Evolutionary conservation across 2,888 invertebrate species (phyloP).

Genomic region (Drosophila cognata): DNA sequence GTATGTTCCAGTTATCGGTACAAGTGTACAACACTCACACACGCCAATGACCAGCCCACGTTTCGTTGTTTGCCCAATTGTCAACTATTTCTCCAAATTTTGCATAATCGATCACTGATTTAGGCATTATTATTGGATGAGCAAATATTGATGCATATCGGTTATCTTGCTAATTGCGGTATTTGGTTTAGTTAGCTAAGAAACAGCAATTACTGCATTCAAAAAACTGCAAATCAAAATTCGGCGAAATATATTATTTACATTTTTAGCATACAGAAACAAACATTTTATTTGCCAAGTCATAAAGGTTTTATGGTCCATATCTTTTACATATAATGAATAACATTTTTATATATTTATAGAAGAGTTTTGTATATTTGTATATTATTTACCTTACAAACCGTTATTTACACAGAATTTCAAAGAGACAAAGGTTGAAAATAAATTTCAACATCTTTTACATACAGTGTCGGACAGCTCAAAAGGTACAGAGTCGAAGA

Average conservation of each 20-base stretch:
- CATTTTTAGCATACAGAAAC: background rate
- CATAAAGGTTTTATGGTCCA: background rate
- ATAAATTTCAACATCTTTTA: background rate
- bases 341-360: background rate
- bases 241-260: background rate
- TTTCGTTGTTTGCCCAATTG: slow-evolving; percentile 36
- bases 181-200: slow-evolving; percentile 7
- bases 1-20: slow-evolving; percentile 69
- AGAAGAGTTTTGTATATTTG: background rate
- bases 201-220: background rate
- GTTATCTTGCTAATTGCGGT: slow-evolving; percentile 33
- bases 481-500: too few relatives aligned
- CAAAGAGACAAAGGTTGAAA: too few relatives aligned
- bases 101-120: slow-evolving; percentile 41
- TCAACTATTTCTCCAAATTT: slow-evolving; percentile 49
- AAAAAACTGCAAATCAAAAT: slow-evolving; percentile 23
- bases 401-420: background rate
- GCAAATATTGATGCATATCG: slow-evolving; percentile 45
- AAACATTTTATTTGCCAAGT: slow-evolving; percentile 13
- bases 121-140: slow-evolving; percentile 31
- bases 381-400: background rate
- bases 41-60: slow-evolving; percentile 55
- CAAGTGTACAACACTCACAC: slow-evolving; percentile 48
- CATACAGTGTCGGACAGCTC: too few relatives aligned
- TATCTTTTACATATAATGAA: background rate